Base-by-base conservation (phyloP, 2,113 vertebrate genomes). In the Hippocampus barbouri region DNA sequence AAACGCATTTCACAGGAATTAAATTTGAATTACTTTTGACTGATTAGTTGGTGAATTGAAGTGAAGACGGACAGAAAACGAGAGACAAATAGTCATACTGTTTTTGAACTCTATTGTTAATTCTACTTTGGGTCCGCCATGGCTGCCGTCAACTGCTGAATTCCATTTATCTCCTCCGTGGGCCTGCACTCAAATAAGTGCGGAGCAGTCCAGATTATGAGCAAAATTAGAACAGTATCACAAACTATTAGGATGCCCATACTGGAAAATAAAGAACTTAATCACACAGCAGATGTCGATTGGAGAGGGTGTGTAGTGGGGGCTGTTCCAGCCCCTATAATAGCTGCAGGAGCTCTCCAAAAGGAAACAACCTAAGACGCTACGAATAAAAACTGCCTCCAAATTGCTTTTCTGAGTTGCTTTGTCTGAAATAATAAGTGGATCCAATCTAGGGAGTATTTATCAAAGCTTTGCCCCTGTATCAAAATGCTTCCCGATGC, bases 391-490 rank as follows among this genome's bases (percentile, higher is more conserved):
- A 89, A 83, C 83, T 86, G 73, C 82, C 78, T 85, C 87, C 86
- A 90, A 90, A 91, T 90, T 91, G 73, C 83, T 87, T 80, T 79
- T 80, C 82, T 83, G 75, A 85, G 76, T 88, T 75, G 79, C 88
- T 90, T 79, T 88, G 85, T 81, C 84, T 86, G 77, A 91, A 87
- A 89, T 89, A 92, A 90, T 89, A 91, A 90, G 85, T 79, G 83
- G 81, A 89, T 90, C 83, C 86, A 89, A 91, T 91, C 90, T 91
- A 27, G 76, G 79, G 88, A 90, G 90, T 88, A 90, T 91, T 89
- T 91, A 89, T 91, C 88, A 88, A 86, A 80, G 68, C 81, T 83
- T 83, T 77, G 82, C 79, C 78, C 86, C 78, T 49, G 78, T 83
- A 85, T 87, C 83, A 85, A 85, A 88, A 83, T 67, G 79, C 69